A percentile compares a stretch with the other conserved stretches of the same genome.
Evolutionary conservation across 1,140 invertebrate genomes (phyloP).

Genomic region (Alviniconcha marisindica): DNA sequence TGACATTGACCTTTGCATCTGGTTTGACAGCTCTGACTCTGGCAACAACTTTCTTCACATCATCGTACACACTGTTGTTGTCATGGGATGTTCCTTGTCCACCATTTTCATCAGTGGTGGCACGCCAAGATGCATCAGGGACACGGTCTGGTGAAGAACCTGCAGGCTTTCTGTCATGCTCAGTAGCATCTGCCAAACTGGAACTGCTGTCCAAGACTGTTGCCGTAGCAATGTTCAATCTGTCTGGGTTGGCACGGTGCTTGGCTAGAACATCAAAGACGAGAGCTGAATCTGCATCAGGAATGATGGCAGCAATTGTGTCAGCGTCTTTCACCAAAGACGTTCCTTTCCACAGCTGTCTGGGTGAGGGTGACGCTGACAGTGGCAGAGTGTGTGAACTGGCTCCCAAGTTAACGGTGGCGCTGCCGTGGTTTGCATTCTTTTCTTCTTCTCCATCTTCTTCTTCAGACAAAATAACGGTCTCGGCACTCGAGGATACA

Average conservation of each 20-base stretch:
- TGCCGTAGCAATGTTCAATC: conserved; percentile 64
- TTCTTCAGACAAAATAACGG: neutral
- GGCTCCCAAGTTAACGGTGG: neutral
- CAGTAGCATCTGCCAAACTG: neutral
- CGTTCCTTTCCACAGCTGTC: conserved; percentile 42
- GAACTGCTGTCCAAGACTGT: conserved; percentile 51
- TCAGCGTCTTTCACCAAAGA: conserved; percentile 64
- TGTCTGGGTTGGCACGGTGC: conserved; percentile 54
- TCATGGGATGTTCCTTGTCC: conserved; percentile 22
- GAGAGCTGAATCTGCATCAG: conserved; percentile 46
- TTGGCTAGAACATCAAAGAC: conserved; percentile 60
- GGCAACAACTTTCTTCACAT: conserved; percentile 60
- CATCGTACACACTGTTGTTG: conserved; percentile 40
- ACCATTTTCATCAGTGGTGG: conserved; percentile 1
- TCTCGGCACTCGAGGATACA: neutral
- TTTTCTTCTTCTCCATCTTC: neutral
- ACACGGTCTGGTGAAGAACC: too few relatives aligned
- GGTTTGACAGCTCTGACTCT: conserved; percentile 46
- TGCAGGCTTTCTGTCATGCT: neutral
- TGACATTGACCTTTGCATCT: conserved; percentile 41
- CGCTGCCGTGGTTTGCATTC: neutral
- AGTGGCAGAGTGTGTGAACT: neutral
- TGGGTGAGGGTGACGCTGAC: neutral
- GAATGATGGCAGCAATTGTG: conserved; percentile 57
- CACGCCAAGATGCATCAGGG: too few relatives aligned